A percentile compares a stretch with the other conserved stretches of the same genome.
These are phyloP conservation scores for Leptatherina wallacei DNA, from an alignment of 2,797 vertebrate genomes.

Conservation along the genomic window DNA sequence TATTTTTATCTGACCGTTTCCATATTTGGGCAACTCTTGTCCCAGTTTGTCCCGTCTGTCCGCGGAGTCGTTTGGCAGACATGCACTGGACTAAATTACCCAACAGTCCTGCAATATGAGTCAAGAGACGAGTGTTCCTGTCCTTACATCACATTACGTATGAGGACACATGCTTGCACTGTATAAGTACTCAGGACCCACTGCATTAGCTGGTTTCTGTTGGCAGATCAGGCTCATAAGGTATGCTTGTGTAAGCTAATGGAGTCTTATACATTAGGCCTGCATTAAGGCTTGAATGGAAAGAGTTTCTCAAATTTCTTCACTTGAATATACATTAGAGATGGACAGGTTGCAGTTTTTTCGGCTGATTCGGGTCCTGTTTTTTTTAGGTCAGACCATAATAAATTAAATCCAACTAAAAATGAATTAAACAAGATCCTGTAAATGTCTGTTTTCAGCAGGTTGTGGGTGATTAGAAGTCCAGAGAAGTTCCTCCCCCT, in stretches of 20 bases:
- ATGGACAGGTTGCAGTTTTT: neutral
- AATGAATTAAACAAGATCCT: too few relatives aligned
- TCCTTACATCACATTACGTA: neutral
- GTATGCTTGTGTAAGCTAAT: neutral
- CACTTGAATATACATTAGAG: neutral
- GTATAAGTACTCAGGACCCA: slow-evolving; percentile 10
- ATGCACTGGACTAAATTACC: neutral
- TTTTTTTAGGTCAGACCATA: neutral
- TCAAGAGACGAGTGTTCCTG: slow-evolving; percentile 3
- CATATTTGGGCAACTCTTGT: slow-evolving; percentile 64
- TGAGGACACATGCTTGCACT: neutral
- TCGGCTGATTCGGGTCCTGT: too few relatives aligned
- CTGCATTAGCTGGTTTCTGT: neutral
- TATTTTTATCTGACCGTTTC: slow-evolving; percentile 70
- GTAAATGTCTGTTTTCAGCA: too few relatives aligned
- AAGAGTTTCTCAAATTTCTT: neutral
- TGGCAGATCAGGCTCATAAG: slow-evolving; percentile 12
- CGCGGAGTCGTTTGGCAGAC: slow-evolving; percentile 31
- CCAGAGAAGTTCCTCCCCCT: neutral
- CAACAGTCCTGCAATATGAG: slow-evolving; percentile 8
- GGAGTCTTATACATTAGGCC: neutral
- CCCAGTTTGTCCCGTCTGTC: slow-evolving; percentile 41
- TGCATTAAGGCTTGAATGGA: neutral
- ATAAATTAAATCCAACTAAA: neutral
- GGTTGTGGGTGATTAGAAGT: too few relatives aligned